Base-by-base conservation (phyloP, 2,113 vertebrate species). In the Syngnathoides biaculeatus region DNA sequence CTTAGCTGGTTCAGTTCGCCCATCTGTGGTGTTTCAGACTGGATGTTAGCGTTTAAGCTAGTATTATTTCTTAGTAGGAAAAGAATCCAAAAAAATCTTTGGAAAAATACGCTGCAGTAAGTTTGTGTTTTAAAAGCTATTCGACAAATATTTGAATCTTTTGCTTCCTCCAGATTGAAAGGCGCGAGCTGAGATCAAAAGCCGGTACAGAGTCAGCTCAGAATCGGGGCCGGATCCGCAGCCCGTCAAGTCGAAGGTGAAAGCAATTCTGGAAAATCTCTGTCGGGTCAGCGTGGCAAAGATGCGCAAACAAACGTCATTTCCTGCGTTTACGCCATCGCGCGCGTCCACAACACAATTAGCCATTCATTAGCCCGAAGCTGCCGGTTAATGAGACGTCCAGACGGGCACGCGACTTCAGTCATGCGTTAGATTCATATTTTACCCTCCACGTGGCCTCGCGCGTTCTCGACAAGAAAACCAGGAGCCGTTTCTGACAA, bases 271-370 rank as follows among this genome's bases (percentile, higher is more conserved):
- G 30, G 30, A 35, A 67, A 76, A 87, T 82, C 81, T 79, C 53
- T 27, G 53, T 6, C 11, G 24, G 26, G 22, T 55, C 24, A 55
- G 53, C 24, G 26, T 26, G 24, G 24, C 24, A 72, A 87, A 79
- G 78, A 84, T 40, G 58, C 75, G 75, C 50, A 73, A 77, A 80
- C 42, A 43, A 43, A 77, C 56, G 78, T 84, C 81, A 86, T 89
- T 88, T 89, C 86, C 84, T 82, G 79, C 72, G 70, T 81, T 81
- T 78, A 73, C 63, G 48, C 67, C 73, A 64, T 61, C 3, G 19
- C 80, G 78, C 80, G 75, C 63, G 71, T 63, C 79, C 72, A 73
- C 73, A 87, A 87, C 48, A 50, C 74, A 80, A 87, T 88, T 87
- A 86, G 17, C 72, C 64, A 84, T 87, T 84, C 84, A 84, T 87